Percentiles rank a stretch among this genome's conserved stretches.
Evolutionary conservation across 2,797 vertebrate genomes (phyloP).

Genomic region (Cheracebus regulus): DNA sequence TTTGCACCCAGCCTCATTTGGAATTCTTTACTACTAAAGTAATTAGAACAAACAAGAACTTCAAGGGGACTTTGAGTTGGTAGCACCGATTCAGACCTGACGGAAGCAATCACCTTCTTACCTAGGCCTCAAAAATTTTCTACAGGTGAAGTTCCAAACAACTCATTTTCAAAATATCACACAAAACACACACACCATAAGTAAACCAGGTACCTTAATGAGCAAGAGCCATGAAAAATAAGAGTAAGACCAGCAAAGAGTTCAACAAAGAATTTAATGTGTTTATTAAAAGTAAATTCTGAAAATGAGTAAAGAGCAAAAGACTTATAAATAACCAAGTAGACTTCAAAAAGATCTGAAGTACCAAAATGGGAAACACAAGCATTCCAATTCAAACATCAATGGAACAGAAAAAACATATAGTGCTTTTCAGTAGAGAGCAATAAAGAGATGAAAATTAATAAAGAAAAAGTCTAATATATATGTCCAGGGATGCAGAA

Average conservation of each 20-base stretch:
- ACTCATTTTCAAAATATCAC: neutral
- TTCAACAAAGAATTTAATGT: neutral
- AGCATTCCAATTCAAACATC: neutral
- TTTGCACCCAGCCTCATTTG: no score
- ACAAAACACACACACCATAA: neutral
- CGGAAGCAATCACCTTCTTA: neutral
- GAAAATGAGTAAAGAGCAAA: neutral
- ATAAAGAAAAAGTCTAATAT: neutral
- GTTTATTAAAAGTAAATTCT: neutral
- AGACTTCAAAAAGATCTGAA: neutral
- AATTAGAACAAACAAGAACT: neutral
- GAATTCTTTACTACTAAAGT: neutral
- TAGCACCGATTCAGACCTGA: neutral
- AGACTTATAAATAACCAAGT: neutral
- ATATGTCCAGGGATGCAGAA: neutral
- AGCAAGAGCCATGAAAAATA: neutral
- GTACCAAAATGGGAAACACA: neutral
- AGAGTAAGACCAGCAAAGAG: neutral
- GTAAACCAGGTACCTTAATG: neutral
- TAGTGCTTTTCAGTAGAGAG: neutral
- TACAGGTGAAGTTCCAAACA: neutral
- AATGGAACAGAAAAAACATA: neutral
- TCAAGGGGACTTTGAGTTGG: neutral
- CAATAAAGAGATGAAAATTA: neutral
- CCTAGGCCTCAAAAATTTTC: neutral